Evolutionary conservation across 2,797 vertebrate genomes (phyloP).

Genomic region (Botia almorhae): DNA sequence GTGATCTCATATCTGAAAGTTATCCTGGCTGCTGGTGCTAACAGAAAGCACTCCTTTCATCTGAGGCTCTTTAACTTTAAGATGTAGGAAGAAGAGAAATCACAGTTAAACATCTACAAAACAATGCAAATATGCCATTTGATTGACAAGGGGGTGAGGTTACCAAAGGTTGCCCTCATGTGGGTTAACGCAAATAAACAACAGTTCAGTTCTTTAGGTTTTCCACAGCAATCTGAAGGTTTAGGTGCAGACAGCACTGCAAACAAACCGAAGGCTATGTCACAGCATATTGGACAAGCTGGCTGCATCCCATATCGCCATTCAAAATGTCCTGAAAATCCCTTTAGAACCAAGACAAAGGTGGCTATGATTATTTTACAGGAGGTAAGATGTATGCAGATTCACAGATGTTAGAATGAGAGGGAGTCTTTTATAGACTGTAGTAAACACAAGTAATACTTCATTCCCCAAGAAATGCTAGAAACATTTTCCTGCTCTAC

Average conservation of each 20-base stretch:
- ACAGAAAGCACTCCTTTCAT: background rate
- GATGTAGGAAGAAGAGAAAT: slow-evolving; percentile 40
- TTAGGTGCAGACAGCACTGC: slow-evolving; percentile 55
- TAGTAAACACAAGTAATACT: slow-evolving; percentile 18
- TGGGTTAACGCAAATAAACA: slow-evolving; percentile 62
- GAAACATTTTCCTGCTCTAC: slow-evolving; percentile 21
- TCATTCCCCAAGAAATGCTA: slow-evolving; percentile 1
- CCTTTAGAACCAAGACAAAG: slow-evolving; percentile 17
- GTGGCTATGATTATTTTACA: slow-evolving; percentile 10
- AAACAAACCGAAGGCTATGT: slow-evolving; percentile 60
- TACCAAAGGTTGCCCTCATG: slow-evolving; percentile 59
- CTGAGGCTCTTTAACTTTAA: slow-evolving; percentile 34
- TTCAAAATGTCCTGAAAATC: slow-evolving; percentile 15
- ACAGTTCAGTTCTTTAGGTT: slow-evolving; percentile 62
- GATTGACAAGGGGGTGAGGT: slow-evolving; percentile 61
- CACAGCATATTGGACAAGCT: slow-evolving; percentile 36
- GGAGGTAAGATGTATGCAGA: slow-evolving; percentile 15
- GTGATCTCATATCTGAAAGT: slow-evolving; percentile 48
- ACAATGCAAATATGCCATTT: slow-evolving; percentile 60
- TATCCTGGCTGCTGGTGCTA: slow-evolving; percentile 19
- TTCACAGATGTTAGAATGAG: slow-evolving; percentile 4
- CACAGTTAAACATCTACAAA: slow-evolving; percentile 59
- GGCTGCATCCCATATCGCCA: slow-evolving; percentile 18
- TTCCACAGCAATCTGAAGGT: slow-evolving; percentile 61
- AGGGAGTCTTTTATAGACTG: background rate